Base-by-base conservation (phyloP, 2,113 vertebrate species). In the Rhabdornis inornatus region DNA sequence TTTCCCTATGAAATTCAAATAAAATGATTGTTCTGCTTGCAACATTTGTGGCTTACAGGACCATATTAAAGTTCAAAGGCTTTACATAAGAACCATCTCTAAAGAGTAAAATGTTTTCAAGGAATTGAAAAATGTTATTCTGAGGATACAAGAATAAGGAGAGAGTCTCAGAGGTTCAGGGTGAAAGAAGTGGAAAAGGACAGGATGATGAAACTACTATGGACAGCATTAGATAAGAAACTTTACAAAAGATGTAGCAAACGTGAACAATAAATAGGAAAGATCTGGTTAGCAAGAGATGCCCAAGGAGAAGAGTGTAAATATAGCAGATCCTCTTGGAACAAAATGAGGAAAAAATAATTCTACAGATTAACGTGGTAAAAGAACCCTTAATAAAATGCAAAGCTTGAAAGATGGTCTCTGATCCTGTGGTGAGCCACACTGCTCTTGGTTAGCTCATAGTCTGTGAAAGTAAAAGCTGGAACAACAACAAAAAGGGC, bases 71-170 rank as follows among this genome's bases (percentile, higher is more conserved):
- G 49, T 89, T 94, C 72, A 81, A 95, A 94, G 44, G 17, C 23
- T 87, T 93, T 77, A 60, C 18, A 37, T 42, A 93, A 75, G 74
- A 95, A 71, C 49, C 23, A 69, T 39, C 28, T 81, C 76, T 90
- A 86, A 92, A 80, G 52, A 89, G n/a, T n/a, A n/a, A 95, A 92
- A 75, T 75, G 45, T 30, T 87, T 93, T 94, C 61, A 87, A 75
- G 31, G 25, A 37, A 70, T 24, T 80, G 63, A 80, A 83, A 85
- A 81, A 77, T 69, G 28, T 71, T 71, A 33, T 70, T 95, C 39
- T 93, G 60, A 55, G 47, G 47, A 47, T 16, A 50, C 59, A 89
- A 94, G 19, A 88, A 74, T 57, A 90, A 57, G 50, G 53, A 50
- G 45, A 83, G 88, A 40, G 30, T 8, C 28, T 94, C 77, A 75